phyloP scores from a whole-genome alignment of 2,113 vertebrate species.

The Pandion haliaetus region DNA sequence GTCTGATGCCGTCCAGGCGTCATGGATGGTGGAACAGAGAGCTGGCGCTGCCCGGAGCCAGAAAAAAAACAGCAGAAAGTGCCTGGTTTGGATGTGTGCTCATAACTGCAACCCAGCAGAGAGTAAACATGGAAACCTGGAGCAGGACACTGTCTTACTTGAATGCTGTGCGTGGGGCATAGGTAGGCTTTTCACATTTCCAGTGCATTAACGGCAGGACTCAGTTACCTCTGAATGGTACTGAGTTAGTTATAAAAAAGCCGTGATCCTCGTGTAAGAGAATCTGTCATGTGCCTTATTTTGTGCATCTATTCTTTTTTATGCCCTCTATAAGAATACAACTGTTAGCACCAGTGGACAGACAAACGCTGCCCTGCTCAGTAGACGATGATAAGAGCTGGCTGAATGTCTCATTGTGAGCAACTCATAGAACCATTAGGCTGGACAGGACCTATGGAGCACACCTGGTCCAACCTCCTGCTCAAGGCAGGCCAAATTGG shows the following conservation, averaged over 20 bases:
- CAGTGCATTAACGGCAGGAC: neutral
- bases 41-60: neutral
- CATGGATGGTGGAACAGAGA: neutral
- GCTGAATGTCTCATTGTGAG: fast-evolving
- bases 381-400: neutral
- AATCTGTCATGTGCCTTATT: neutral
- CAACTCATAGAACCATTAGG: neutral
- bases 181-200: neutral
- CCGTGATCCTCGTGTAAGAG: neutral
- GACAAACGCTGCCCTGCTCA: neutral
- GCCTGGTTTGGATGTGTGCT: neutral
- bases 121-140: neutral
- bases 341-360: slow-evolving; percentile 22
- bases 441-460: neutral
- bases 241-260: neutral
- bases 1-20: neutral
- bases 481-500: neutral
- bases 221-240: neutral
- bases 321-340: neutral
- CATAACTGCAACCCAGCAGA: neutral
- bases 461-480: neutral
- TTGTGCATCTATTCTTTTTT: neutral
- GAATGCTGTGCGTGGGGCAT: neutral
- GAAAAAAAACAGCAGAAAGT: neutral
- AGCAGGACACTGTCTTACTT: neutral